These are phyloP conservation scores for Diuraphis noxia DNA, from an alignment of 1,140 invertebrate genomes.

Conservation along the genomic window DNA sequence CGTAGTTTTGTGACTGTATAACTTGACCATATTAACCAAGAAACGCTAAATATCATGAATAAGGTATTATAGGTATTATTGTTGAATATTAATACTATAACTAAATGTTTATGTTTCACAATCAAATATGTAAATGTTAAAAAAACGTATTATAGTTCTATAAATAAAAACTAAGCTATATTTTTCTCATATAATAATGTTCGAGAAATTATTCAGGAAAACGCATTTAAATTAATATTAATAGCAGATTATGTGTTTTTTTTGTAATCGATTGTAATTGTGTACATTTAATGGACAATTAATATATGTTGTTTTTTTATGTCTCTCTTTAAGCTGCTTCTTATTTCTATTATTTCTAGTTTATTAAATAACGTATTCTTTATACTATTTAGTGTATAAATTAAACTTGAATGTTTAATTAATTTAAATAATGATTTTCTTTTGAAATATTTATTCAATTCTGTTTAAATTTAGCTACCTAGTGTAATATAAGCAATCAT, in stretches of 20 bases:
- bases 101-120: no score
- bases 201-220: not conserved
- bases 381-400: not conserved
- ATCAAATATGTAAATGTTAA: no score
- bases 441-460: not conserved
- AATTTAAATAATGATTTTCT: no score
- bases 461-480: not conserved
- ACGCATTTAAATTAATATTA: not conserved
- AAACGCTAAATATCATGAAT: not conserved
- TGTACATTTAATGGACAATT: not conserved
- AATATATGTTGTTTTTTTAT: not conserved
- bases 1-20: not conserved
- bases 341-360: not conserved
- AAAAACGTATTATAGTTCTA: no score
- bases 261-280: not conserved
- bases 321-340: not conserved
- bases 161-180: no score
- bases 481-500: not conserved
- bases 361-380: not conserved
- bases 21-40: not conserved
- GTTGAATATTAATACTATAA: no score
- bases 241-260: no score
- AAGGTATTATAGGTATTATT: no score
- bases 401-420: not conserved
- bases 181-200: not conserved